These are phyloP conservation scores for Proterorhinus semilunaris DNA, from an alignment of 2,113 vertebrate species.

Conservation along the genomic window DNA sequence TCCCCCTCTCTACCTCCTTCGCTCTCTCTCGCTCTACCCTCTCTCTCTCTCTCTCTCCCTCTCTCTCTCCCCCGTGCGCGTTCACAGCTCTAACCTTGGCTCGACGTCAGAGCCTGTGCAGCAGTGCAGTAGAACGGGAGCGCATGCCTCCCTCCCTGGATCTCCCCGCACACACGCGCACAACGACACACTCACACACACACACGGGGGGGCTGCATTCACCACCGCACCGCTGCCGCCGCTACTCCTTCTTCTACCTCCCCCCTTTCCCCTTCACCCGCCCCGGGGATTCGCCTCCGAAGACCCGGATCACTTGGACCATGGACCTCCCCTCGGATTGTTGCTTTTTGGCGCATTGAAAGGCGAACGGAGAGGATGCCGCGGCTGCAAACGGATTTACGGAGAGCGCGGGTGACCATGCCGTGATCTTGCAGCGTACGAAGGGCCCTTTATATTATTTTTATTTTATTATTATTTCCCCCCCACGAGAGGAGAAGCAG, in stretches of 20 bases:
- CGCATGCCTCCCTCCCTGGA: constrained; percentile 67
- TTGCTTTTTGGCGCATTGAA: constrained; percentile 92
- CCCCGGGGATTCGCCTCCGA: too few species aligned
- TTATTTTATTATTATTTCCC: neutral
- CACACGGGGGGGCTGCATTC: constrained; percentile 75
- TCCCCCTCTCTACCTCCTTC: constrained; percentile 9
- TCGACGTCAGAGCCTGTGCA: constrained; percentile 94
- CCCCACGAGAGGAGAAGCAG: constrained; percentile 76
- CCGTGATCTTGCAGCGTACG: constrained; percentile 87
- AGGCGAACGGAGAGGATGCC: constrained; percentile 76
- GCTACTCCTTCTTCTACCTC: constrained; percentile 49
- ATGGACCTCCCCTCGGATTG: constrained; percentile 89
- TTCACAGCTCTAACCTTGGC: constrained; percentile 90
- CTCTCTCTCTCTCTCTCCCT: constrained; percentile 23
- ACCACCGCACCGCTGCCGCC: constrained; percentile 72
- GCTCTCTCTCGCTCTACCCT: neutral
- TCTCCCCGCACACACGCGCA: too few species aligned
- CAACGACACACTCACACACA: too few species aligned
- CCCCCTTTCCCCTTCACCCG: neutral
- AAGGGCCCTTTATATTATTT: constrained; percentile 76
- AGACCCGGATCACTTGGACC: constrained; percentile 74
- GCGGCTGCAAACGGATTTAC: constrained; percentile 91
- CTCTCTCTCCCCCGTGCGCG: constrained; percentile 70
- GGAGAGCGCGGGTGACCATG: constrained; percentile 91
- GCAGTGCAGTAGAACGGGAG: constrained; percentile 94